A percentile compares a stretch with the other conserved stretches of the same genome.
Conservation (phyloP, 2,888 invertebrate species). For the Tinea trinotella region DNA sequence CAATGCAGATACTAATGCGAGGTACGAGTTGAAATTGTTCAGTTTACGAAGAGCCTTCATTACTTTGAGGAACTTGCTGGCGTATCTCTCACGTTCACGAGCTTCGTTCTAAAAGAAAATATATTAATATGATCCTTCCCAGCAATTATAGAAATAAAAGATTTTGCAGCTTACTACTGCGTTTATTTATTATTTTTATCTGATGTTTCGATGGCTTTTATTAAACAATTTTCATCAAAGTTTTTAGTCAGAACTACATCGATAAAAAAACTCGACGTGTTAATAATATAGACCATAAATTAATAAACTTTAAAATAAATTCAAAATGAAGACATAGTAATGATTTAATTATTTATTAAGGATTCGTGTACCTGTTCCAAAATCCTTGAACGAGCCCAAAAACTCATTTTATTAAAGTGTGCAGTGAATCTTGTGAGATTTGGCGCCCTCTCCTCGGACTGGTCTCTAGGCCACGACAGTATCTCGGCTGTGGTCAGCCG, state of each 20-base stretch:
- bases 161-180: too few relatives aligned
- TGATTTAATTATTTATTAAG: too few relatives aligned
- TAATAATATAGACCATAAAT: too few relatives aligned
- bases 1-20: constrained; percentile 95
- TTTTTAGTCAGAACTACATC: too few relatives aligned
- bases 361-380: constrained; percentile 85
- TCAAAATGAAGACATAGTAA: too few relatives aligned
- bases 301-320: too few relatives aligned
- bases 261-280: too few relatives aligned
- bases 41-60: constrained; percentile 98
- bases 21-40: constrained; percentile 98
- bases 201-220: too few relatives aligned
- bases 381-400: constrained; percentile 96
- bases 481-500: constrained; percentile 98
- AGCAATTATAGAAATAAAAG: too few relatives aligned
- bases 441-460: constrained; percentile 96
- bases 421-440: constrained; percentile 97
- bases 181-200: too few relatives aligned
- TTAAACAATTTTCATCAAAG: too few relatives aligned
- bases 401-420: constrained; percentile 99
- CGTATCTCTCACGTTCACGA: constrained; percentile 95
- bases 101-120: constrained; percentile 78
- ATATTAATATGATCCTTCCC: too few relatives aligned
- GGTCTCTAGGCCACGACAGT: constrained; percentile 96
- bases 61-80: constrained; percentile 96